Evolutionary conservation across 92 coral and sea anemone species (phyloP), one percentile per base, ranked within the genome.

Genomic region (Desmophyllum pertusum): DNA sequence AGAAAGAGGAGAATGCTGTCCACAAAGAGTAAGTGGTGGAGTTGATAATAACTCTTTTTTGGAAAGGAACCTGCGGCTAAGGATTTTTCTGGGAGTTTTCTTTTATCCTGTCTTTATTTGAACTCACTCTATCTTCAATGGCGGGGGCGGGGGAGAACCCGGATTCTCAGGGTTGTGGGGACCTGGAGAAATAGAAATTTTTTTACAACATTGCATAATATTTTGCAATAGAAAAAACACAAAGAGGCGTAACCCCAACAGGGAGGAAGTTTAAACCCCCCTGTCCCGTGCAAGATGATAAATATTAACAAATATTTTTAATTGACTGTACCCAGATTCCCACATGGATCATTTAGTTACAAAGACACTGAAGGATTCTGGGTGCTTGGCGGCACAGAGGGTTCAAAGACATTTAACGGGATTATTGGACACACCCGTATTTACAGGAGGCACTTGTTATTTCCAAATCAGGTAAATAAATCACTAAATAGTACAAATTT

Each of bases 281-380:
- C n/a, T 43, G 18, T 15, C 6, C 39, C 62, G n/a, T 14, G 19
- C 3, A 17, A 10, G 17, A 21, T 78, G 63, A 3, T 6, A 51
- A 35, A 9, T 38, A 11, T 63, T 51, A 38, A 37, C 43, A 42
- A 23, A 25, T 10, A 14, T 25, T 62, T 65, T 42, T 62, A 0
- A 40, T 70, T 67, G n/a, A n/a, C n/a, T 3, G 4, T 59, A 1
- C 80, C 51, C 17, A 94, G 97, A 83, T 93, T 94, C 53, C 92
- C 94, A 6, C 70, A 67, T 29, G 98, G 98, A 11, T 40, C 95
- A 42, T 92, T 86, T 76, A 83, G 86, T 36, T 92, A 86, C 79
- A 77, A 85, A 35, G 99, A 96, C 91, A 96, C 92, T 67, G 98
- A 96, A 80, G 99, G 99, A 41, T 90, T 86, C 84, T 96, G 99